Conservation (phyloP, 2,888 invertebrate genomes). For the Noctua pronuba region DNA sequence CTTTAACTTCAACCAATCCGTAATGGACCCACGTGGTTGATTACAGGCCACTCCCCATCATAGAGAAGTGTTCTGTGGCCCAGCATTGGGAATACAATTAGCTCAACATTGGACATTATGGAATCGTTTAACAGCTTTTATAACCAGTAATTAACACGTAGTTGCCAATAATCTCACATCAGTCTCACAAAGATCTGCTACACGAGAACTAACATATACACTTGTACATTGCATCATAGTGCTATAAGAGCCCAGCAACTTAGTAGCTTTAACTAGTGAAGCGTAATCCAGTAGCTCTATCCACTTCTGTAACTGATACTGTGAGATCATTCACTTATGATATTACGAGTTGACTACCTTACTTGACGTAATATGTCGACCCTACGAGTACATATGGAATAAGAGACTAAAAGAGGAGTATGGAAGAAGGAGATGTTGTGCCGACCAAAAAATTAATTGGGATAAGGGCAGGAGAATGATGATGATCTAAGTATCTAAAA, state of each 20-base stretch:
- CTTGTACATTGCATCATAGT: constrained; percentile 20
- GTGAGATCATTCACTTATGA: constrained; percentile 24
- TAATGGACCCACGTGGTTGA: neutral
- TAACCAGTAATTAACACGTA: neutral
- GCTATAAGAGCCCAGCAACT: constrained; percentile 5
- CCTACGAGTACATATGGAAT: neutral
- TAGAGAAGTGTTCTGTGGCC: neutral
- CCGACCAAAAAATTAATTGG: neutral
- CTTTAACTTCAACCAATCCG: neutral
- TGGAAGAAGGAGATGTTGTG: neutral
- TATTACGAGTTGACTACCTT: neutral
- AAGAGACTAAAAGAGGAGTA: neutral
- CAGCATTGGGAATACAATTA: neutral
- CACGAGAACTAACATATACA: constrained; percentile 1
- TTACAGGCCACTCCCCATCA: neutral
- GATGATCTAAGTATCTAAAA: neutral
- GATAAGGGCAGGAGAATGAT: too few relatives aligned
- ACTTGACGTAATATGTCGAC: neutral
- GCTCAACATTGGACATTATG: neutral
- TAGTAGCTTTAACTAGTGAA: constrained; percentile 4
- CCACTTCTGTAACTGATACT: constrained; percentile 31
- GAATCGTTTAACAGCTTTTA: neutral
- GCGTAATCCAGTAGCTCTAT: constrained; percentile 35
- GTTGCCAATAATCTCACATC: constrained; percentile 10
- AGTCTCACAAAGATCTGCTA: constrained; percentile 1